Base-by-base conservation (phyloP, 2,113 vertebrate genomes). In the Megaptera novaeangliae region DNA sequence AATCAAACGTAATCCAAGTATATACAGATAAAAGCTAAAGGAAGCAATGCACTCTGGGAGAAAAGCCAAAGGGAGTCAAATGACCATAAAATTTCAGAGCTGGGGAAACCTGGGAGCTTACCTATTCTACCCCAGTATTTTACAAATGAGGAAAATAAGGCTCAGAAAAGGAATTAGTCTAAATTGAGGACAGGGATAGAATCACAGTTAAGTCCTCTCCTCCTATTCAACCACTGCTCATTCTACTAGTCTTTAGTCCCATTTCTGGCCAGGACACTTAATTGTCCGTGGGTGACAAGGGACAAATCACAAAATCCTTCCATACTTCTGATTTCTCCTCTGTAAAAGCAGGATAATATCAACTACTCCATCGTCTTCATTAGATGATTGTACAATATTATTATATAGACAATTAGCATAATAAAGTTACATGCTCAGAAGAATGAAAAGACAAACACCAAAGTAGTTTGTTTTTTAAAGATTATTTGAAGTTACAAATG, bases 401-500 rank as follows among this genome's bases (percentile, higher is more conserved):
- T 59, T 64, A 49, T 69, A 95, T 64, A 88, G 59, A 88, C 34
- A 85, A 96, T 95, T 95, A 86, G 31, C 72, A 89, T 74, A 80
- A 85, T 89, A 95, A 87, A 95, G 68, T 86, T 83, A 89, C 29
- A 97, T 12, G 66, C 68, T 82, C 41, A 74, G 94, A 96, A 85
- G 27, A 83, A 93, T 86, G 31, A 87, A 93, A 91, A 97, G 74
- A 39, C 46, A 93, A 83, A 91, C 25, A 97, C 95, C 89, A 86
- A 89, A 93, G 82, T 6, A 31, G 10, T 91, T 78, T 90, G 61
- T 34, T 91, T 92, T 96, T 89, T 49, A 57, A 96, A 96, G 68
- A 85, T 84, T 66, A 97, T 94, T 95, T 97, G 83, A 97, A 98
- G 68, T 95, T 96, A 93, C 55, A 96, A 86, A 89, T 41, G 36